Evolutionary conservation across 1,140 invertebrate species (phyloP).

Genomic region (Drosophila varians): DNA sequence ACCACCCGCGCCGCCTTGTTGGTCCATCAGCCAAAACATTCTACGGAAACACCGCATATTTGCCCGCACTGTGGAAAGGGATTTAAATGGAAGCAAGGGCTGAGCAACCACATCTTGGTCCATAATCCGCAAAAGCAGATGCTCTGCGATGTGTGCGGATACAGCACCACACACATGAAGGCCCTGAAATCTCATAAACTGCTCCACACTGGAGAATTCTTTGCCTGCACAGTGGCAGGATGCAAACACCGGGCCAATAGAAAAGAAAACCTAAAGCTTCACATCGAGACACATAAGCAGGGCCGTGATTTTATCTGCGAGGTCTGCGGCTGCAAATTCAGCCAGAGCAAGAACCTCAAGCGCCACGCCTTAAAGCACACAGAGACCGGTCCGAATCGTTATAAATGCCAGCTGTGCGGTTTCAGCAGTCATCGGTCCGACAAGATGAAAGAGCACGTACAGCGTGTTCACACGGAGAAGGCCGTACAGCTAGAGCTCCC

Average conservation of each 20-base stretch:
- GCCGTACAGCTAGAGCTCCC: constrained; percentile 78
- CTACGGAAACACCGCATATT: constrained; percentile 85
- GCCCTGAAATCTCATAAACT: constrained; percentile 86
- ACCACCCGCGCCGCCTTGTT: constrained; percentile 84
- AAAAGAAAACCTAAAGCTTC: constrained; percentile 84
- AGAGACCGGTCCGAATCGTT: constrained; percentile 61
- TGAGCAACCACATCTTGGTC: constrained; percentile 85
- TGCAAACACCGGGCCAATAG: constrained; percentile 84
- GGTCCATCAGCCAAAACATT: constrained; percentile 86
- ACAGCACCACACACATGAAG: constrained; percentile 86
- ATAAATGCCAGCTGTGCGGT: constrained; percentile 84
- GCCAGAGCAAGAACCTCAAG: constrained; percentile 84
- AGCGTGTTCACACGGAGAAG: constrained; percentile 83
- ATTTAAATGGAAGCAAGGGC: constrained; percentile 87
- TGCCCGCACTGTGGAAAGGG: constrained; percentile 86
- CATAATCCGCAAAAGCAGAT: constrained; percentile 86
- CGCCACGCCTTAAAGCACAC: constrained; percentile 84
- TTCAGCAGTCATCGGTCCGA: constrained; percentile 85
- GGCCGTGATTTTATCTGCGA: constrained; percentile 85
- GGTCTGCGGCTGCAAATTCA: constrained; percentile 84
- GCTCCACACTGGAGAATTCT: constrained; percentile 85
- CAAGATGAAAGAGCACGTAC: constrained; percentile 85
- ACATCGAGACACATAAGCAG: constrained; percentile 85
- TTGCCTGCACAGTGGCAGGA: constrained; percentile 84
- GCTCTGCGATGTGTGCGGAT: constrained; percentile 87